A percentile compares a stretch with the other conserved stretches of the same genome.
phyloP scores from a whole-genome alignment of 2,113 vertebrate species.

The Lates calcarifer region DNA sequence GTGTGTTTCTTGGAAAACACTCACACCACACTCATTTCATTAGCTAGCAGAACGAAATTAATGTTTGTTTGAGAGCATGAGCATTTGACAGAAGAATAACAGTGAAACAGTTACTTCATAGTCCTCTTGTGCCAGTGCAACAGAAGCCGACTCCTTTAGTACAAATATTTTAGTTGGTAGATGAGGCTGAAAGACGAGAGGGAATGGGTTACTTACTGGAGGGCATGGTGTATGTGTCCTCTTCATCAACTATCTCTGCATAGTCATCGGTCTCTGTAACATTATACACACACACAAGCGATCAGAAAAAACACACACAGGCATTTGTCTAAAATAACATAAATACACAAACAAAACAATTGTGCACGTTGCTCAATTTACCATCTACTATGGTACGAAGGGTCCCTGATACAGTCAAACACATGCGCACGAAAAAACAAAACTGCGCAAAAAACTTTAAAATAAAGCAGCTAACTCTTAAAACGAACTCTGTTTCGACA shows the following conservation, averaged over 20 bases:
- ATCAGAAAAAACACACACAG: slow-evolving; percentile 10
- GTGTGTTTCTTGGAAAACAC: slow-evolving; percentile 35
- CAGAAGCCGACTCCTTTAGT: slow-evolving; percentile 22
- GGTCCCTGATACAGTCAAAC: slow-evolving; percentile 1
- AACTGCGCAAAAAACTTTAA: neutral
- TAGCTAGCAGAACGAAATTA: slow-evolving; percentile 12
- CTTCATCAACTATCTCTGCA: slow-evolving; percentile 99
- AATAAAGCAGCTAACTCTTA: slow-evolving; percentile 15
- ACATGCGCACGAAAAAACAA: slow-evolving; percentile 1
- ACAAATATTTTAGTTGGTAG: slow-evolving; percentile 3
- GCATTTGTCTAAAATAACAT: slow-evolving; percentile 7
- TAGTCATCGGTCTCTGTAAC: slow-evolving; percentile 98
- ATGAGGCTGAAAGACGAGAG: neutral
- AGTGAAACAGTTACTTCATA: neutral
- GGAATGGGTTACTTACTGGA: slow-evolving; percentile 91
- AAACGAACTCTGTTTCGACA: slow-evolving; percentile 45
- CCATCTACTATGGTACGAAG: slow-evolving; percentile 17
- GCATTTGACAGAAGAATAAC: slow-evolving; percentile 20
- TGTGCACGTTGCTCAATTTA: slow-evolving; percentile 29
- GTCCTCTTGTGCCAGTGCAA: neutral
- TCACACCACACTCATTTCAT: slow-evolving; percentile 20
- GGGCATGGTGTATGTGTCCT: slow-evolving; percentile 99
- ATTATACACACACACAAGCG: slow-evolving; percentile 51
- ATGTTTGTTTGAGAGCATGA: neutral
- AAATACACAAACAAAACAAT: slow-evolving; percentile 10